Base-by-base conservation (phyloP, 2,113 vertebrate species). In the Apeltes quadracus region DNA sequence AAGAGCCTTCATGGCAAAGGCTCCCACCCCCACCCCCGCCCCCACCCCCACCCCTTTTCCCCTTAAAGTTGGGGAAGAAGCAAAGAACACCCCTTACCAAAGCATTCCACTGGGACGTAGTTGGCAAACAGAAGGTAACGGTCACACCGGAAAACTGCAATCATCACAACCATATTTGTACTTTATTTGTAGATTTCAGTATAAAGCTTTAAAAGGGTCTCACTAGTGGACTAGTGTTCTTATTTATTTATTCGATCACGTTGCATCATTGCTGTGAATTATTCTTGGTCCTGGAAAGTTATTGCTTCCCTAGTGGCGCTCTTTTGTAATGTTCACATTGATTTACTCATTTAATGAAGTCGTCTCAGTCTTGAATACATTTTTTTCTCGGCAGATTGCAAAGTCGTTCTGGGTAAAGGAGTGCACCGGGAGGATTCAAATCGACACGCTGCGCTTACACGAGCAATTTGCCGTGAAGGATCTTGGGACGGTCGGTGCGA, bases 391-490 rank as follows among this genome's bases (percentile, higher is more conserved):
- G 76, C 90, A 95, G 95, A 92, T 96, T 72, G 90, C 81, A 12
- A 95, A 95, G 75, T 95, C 94, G 18, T 66, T 95, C 68, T 95
- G 94, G 95, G 84, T 20, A 20, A 84, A 84, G 69, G 79, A 89
- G 34, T 81, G 66, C 0, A 20, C 2, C 38, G 15, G 57, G 75
- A 92, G 76, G 87, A 89, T 82, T 29, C 90, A 86, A 81, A 80
- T 94, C 5, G 75, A 93, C 39, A 87, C 84, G 0, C 48, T 72
- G 1, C 91, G 92, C 68, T 85, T 94, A 14, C 72, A 54, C 0
- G 85, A 92, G 59, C 92, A 94, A 78, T 95, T 94, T 83, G 74
- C 76, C 3, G 51, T 80, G 15, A 93, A 89, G 82, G 91, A 93
- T 7, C 10, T 20, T 1, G 59, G 78, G 0, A 53, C 22, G 3